Base-by-base conservation (phyloP, 2,113 vertebrate genomes). In the Antigone vipio region DNA sequence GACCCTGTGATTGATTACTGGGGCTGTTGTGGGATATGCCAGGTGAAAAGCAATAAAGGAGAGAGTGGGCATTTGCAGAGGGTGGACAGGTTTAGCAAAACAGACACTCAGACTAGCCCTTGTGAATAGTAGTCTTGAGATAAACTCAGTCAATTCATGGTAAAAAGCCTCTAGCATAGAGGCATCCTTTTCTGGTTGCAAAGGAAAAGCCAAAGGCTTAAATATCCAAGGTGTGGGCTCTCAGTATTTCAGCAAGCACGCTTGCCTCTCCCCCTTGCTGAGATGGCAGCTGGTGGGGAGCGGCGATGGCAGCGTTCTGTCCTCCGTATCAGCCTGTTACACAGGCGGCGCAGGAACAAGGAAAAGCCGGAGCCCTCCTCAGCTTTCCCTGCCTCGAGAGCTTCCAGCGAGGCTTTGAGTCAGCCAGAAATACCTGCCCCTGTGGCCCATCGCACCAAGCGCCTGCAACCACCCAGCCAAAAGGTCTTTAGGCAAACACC, bases 1-100 rank as follows among this genome's bases (percentile, higher is more conserved):
- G 62, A 3, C 19, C 63, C 63, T 68, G 32, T 94, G 88, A 96
- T 95, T 97, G 97, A 96, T 97, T 93, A 92, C 95, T 67, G 35
- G 32, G 38, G 6, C 40, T 87, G 16, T 67, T 95, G 75, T 52
- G 72, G 85, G 80, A 92, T 49, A 72, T 1, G 2, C 55, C 32
- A 77, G 42, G 68, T 92, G 30, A 94, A 94, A 90, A 44, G 9
- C 47, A 90, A 38, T 24, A 64, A 92, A 87, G 56, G 35, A 74
- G 53, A 85, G 45, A 80, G 44, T 11, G 10, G 34, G 22, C 68
- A 79, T 53, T 85, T 83, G 38, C 42, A 75, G 56, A 85, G 23
- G 6, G 30, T 6, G 6, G 18, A 60, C 40, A 45, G 8, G 27
- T 10, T 62, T 78, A 56, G 15, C 49, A 85, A 86, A 97, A 42